A percentile compares a stretch with the other conserved stretches of the same genome.
These are phyloP conservation scores for Thaleichthys pacificus DNA, from an alignment of 2,797 vertebrate species.

Conservation along the genomic window DNA sequence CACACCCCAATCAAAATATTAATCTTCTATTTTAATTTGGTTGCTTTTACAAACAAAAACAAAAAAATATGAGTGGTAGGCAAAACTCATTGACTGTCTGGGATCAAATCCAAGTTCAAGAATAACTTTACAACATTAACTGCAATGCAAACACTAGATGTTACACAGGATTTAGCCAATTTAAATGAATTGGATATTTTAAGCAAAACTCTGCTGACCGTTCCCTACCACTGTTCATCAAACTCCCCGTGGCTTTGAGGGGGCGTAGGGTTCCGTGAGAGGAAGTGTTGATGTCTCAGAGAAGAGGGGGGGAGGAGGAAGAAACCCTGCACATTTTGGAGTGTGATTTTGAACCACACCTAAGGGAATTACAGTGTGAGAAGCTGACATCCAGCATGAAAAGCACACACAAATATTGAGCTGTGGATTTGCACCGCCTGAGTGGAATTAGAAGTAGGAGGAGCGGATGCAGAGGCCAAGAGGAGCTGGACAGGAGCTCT, in stretches of 20 bases:
- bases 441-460: slow-evolving; percentile 61
- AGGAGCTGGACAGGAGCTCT: slow-evolving; percentile 38
- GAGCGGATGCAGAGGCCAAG: slow-evolving; percentile 22
- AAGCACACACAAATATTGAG: slow-evolving; percentile 39
- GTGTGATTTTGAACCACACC: slow-evolving; percentile 51
- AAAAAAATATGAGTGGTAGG: too few species aligned
- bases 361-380: slow-evolving; percentile 44
- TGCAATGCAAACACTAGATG: too few species aligned
- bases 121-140: too few species aligned
- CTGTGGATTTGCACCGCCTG: slow-evolving; percentile 41
- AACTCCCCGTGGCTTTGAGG: not conserved
- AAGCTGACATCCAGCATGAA: slow-evolving; percentile 48
- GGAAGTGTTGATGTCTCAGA: slow-evolving; percentile 27
- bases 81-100: too few species aligned
- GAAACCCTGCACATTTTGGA: slow-evolving; percentile 32
- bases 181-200: too few species aligned
- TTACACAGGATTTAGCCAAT: too few species aligned
- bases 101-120: too few species aligned
- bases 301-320: slow-evolving; percentile 12
- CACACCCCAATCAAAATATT: too few species aligned
- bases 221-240: slow-evolving; percentile 1
- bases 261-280: slow-evolving; percentile 19
- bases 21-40: too few species aligned
- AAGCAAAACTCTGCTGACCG: not conserved
- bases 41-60: too few species aligned